A percentile compares a stretch with the other conserved stretches of the same genome.
Evolutionary conservation across 2,797 vertebrate species (phyloP).

Genomic region (Lithobates sylvaticus): DNA sequence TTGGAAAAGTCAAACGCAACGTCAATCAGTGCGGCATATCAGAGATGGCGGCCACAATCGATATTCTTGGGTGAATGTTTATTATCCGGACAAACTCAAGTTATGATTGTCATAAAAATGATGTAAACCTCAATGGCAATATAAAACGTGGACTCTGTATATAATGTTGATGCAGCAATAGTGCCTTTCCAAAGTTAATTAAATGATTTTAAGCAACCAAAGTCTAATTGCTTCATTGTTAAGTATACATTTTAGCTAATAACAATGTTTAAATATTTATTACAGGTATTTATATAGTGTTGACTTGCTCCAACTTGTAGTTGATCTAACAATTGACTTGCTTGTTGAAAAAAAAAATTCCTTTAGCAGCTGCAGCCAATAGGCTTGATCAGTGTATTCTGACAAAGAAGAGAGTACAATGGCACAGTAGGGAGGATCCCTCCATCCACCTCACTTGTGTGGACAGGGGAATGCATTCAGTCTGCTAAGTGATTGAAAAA

Average conservation of each 20-base stretch:
- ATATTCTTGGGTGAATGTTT: conserved; percentile 1
- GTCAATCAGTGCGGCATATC: conserved; percentile 18
- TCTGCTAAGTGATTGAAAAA: too few relatives aligned
- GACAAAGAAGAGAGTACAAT: too few relatives aligned
- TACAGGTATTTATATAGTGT: too few relatives aligned
- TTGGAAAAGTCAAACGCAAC: conserved; percentile 20
- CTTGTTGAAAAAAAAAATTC: too few relatives aligned
- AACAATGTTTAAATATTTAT: not conserved
- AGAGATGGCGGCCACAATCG: conserved; percentile 9
- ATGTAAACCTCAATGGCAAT: not conserved
- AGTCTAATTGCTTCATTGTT: not conserved
- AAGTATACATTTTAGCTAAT: not conserved
- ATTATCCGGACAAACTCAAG: not conserved
- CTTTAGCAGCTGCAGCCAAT: too few relatives aligned
- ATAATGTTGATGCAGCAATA: not conserved
- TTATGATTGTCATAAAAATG: not conserved
- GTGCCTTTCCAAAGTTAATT: not conserved
- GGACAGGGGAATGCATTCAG: too few relatives aligned
- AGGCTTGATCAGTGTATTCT: too few relatives aligned
- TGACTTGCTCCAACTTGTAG: too few relatives aligned
- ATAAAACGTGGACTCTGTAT: not conserved
- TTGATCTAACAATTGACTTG: too few relatives aligned
- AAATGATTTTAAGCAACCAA: not conserved
- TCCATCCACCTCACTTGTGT: too few relatives aligned
- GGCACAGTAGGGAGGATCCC: too few relatives aligned